These are phyloP conservation scores for Ctenosaura bakeri DNA, from an alignment of 2,797 vertebrate species.

Conservation along the genomic window DNA sequence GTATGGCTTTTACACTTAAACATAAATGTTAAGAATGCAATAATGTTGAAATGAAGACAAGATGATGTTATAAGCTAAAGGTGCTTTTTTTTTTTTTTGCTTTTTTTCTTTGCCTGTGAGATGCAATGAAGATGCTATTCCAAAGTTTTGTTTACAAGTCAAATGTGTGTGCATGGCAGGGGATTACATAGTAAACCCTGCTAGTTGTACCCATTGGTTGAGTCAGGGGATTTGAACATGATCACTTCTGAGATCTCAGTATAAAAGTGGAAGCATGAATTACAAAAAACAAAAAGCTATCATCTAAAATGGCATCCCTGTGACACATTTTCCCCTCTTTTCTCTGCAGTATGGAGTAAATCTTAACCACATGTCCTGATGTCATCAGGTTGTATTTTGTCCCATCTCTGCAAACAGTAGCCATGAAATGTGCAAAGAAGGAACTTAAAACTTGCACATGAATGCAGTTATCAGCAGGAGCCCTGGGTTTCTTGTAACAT, in stretches of 20 bases:
- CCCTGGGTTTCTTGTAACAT: neutral
- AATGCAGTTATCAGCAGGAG: neutral
- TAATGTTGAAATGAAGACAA: slow-evolving; percentile 28
- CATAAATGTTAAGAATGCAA: slow-evolving; percentile 38
- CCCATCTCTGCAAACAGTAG: neutral
- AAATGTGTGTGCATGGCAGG: slow-evolving; percentile 32
- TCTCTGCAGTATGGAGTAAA: no score
- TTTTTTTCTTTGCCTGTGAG: slow-evolving; percentile 26
- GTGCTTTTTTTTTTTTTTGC: slow-evolving; percentile 42
- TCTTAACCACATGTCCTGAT: neutral
- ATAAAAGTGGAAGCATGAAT: neutral
- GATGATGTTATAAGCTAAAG: slow-evolving; percentile 30
- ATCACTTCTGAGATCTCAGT: neutral
- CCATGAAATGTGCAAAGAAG: neutral
- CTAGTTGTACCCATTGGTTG: slow-evolving; percentile 23
- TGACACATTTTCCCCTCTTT: no score
- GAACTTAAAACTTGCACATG: neutral
- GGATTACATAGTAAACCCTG: slow-evolving; percentile 8
- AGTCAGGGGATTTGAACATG: slow-evolving; percentile 27
- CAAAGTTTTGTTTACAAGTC: slow-evolving; percentile 71
- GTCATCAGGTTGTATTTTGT: neutral
- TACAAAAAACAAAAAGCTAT: neutral
- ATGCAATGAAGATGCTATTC: slow-evolving; percentile 46
- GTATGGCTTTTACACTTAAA: slow-evolving; percentile 48
- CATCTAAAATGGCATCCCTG: neutral